phyloP scores from a whole-genome alignment of 2,888 invertebrate genomes.

The Lepidochitona cinerea region DNA sequence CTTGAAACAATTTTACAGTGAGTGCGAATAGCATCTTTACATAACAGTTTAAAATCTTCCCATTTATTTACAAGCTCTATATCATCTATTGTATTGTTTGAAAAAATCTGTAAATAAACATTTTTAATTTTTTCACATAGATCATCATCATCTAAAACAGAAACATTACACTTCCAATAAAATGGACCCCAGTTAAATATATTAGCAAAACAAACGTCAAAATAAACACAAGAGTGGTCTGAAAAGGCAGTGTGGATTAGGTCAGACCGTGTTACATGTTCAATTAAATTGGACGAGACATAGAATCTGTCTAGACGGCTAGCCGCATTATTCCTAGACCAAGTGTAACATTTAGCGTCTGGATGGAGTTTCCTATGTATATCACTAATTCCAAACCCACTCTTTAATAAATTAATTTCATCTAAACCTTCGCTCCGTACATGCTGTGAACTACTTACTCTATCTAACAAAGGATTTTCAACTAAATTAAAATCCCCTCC shows the following conservation, averaged over 20 bases:
- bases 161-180: neutral
- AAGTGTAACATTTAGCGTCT: neutral
- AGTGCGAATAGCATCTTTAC: neutral
- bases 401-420: neutral
- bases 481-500: neutral
- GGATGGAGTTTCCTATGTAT: neutral
- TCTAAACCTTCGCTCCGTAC: neutral
- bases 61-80: neutral
- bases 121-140: neutral
- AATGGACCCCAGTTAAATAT: neutral
- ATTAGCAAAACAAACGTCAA: neutral
- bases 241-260: neutral
- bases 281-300: neutral
- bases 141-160: neutral
- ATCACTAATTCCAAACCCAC: neutral
- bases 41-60: neutral
- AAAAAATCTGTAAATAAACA: neutral
- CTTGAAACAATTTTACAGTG: neutral
- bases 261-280: neutral
- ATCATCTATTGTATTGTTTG: neutral
- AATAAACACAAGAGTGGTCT: neutral
- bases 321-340: no score
- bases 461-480: no score
- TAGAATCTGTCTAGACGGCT: constrained; percentile 1
- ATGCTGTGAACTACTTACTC: neutral